Percentiles rank a stretch among this genome's conserved stretches.
These are phyloP conservation scores for Cyaniris semiargus DNA, from an alignment of 2,888 invertebrate genomes.

Conservation along the genomic window DNA sequence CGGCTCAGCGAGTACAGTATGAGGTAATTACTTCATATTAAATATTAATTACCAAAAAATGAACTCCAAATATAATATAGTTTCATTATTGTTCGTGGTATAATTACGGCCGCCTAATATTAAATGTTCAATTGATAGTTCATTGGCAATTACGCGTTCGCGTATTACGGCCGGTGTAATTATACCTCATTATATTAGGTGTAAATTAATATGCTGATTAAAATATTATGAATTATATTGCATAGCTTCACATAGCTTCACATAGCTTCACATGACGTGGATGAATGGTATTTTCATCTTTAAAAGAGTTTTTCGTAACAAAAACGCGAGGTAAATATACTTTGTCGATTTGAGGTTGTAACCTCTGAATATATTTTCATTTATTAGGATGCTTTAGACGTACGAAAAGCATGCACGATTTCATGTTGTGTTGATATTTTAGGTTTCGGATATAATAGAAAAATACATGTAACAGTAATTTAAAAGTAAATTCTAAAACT, in stretches of 20 bases:
- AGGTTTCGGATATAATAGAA: neutral
- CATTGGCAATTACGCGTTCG: conserved; percentile 7
- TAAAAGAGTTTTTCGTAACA: neutral
- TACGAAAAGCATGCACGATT: neutral
- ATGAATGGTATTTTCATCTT: neutral
- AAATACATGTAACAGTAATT: neutral
- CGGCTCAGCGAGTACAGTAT: conserved; percentile 79
- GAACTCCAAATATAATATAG: neutral
- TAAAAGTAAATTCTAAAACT: neutral
- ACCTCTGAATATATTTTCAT: neutral
- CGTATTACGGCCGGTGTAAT: conserved; percentile 4
- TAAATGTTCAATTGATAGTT: conserved; percentile 21
- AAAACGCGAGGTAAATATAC: neutral
- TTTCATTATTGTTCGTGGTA: conserved; percentile 1
- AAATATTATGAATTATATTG: neutral
- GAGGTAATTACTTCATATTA: conserved; percentile 67
- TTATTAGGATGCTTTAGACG: neutral
- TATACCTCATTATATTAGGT: conserved; percentile 14
- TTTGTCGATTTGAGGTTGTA: neutral
- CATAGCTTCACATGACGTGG: neutral
- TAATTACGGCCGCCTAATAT: conserved; percentile 13
- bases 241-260: too few species aligned
- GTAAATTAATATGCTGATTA: conserved; percentile 4
- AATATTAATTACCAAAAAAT: neutral
- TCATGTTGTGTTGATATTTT: neutral